These are phyloP conservation scores for Sinelater perroti DNA, from an alignment of 2,888 invertebrate species.

Conservation along the genomic window DNA sequence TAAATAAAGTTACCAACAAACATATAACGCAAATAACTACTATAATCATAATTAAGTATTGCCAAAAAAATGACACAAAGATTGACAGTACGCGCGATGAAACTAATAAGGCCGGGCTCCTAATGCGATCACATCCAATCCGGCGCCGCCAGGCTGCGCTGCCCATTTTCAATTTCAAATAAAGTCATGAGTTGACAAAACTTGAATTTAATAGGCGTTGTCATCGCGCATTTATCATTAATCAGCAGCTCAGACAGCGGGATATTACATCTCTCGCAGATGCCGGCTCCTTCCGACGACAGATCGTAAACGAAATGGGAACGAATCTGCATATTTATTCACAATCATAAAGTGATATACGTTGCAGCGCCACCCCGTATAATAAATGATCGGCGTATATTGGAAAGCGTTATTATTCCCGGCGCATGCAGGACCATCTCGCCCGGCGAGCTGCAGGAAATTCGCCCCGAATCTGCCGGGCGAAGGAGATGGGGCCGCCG, in stretches of 20 bases:
- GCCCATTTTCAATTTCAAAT: conserved; percentile 27
- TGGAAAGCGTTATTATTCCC: conserved; percentile 36
- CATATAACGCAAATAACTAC: too few relatives aligned
- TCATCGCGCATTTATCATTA: conserved; percentile 56
- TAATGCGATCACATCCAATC: conserved; percentile 2
- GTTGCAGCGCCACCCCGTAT: conserved; percentile 30
- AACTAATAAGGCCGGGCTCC: too few relatives aligned
- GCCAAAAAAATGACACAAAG: too few relatives aligned
- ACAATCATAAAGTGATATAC: conserved; percentile 51
- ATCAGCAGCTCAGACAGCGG: conserved; percentile 58
- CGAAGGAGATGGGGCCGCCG: too few relatives aligned
- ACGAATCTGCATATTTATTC: conserved; percentile 60
- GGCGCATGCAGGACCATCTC: conserved; percentile 23
- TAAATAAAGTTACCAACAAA: too few relatives aligned
- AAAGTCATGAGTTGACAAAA: conserved; percentile 34
- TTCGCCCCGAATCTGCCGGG: too few relatives aligned
- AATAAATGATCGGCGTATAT: conserved; percentile 43
- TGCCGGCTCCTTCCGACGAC: conserved; percentile 55
- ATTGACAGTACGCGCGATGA: too few relatives aligned
- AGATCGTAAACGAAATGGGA: conserved; percentile 58
- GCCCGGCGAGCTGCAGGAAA: too few relatives aligned
- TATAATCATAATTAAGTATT: too few relatives aligned
- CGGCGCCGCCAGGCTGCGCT: too few relatives aligned
- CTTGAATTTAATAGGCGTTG: conserved; percentile 38
- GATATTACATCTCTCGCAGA: conserved; percentile 60